Conservation (phyloP, 2,113 vertebrate species). For the Anthoscopus minutus region DNA sequence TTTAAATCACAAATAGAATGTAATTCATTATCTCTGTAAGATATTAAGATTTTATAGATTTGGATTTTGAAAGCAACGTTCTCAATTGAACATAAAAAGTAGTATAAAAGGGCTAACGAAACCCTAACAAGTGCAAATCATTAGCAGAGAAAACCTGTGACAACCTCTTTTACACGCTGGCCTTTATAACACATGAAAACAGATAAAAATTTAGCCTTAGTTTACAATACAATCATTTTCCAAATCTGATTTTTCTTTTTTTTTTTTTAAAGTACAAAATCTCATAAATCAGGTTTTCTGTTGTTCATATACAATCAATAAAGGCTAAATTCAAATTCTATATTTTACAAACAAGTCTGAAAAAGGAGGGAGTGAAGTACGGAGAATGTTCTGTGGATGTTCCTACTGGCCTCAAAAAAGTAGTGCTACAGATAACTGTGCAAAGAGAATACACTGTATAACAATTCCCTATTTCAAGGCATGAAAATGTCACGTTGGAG, state of each 20-base stretch:
- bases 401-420: slow-evolving; percentile 88
- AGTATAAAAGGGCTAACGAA: slow-evolving; percentile 79
- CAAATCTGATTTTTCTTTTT: slow-evolving; percentile 84
- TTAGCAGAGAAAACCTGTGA: slow-evolving; percentile 86
- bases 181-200: slow-evolving; percentile 82
- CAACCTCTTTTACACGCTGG: slow-evolving; percentile 92
- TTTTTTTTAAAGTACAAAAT: slow-evolving; percentile 87
- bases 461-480: slow-evolving; percentile 80
- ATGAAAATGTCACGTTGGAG: slow-evolving; percentile 72
- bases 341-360: slow-evolving; percentile 93
- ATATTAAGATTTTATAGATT: slow-evolving; percentile 57
- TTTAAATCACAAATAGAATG: slow-evolving; percentile 38
- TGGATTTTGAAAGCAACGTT: slow-evolving; percentile 76
- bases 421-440: slow-evolving; percentile 90
- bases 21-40: slow-evolving; percentile 44
- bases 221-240: slow-evolving; percentile 97
- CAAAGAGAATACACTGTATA: slow-evolving; percentile 74
- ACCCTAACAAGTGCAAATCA: slow-evolving; percentile 87
- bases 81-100: slow-evolving; percentile 77
- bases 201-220: slow-evolving; percentile 91
- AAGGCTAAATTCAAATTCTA: slow-evolving; percentile 92
- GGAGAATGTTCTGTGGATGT: slow-evolving; percentile 81
- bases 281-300: slow-evolving; percentile 93
- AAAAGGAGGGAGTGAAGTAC: slow-evolving; percentile 83
- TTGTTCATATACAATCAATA: slow-evolving; percentile 97